These are phyloP conservation scores for Cynaeus angustus DNA, from an alignment of 2,888 invertebrate species.

Conservation along the genomic window DNA sequence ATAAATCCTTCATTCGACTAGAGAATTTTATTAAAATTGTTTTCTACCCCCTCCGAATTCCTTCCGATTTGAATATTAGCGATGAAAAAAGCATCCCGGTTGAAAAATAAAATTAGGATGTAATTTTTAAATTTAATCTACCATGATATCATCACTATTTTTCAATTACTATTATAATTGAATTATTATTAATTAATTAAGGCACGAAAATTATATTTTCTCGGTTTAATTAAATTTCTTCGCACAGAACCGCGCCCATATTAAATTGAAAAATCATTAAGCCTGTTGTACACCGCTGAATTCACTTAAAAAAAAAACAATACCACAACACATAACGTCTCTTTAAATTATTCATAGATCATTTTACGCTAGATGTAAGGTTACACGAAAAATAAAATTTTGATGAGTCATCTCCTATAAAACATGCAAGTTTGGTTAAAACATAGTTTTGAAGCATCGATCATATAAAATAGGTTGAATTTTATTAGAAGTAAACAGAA, in stretches of 20 bases:
- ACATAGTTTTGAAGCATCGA: slow-evolving; percentile 6
- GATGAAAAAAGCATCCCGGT: no score
- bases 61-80: no score
- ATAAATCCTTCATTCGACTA: no score
- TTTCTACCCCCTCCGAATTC: no score
- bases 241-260: slow-evolving; percentile 4
- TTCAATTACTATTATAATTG: no score
- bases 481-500: no score
- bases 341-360: slow-evolving; percentile 32
- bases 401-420: slow-evolving; percentile 16
- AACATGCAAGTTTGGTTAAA: slow-evolving; percentile 9
- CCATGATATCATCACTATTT: no score
- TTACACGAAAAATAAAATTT: slow-evolving; percentile 16
- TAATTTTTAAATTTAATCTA: no score
- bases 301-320: slow-evolving; percentile 25
- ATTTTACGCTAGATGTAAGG: slow-evolving; percentile 8
- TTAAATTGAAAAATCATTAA: no score
- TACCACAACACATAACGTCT: slow-evolving; percentile 19
- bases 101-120: no score
- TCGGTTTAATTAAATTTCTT: slow-evolving; percentile 34
- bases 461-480: background rate
- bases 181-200: slow-evolving; percentile 51
- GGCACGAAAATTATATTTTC: slow-evolving; percentile 50
- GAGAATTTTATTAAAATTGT: no score
- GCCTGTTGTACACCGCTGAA: no score